These are phyloP conservation scores for Bothrops jararaca DNA, from an alignment of 2,113 vertebrate species.

Conservation along the genomic window DNA sequence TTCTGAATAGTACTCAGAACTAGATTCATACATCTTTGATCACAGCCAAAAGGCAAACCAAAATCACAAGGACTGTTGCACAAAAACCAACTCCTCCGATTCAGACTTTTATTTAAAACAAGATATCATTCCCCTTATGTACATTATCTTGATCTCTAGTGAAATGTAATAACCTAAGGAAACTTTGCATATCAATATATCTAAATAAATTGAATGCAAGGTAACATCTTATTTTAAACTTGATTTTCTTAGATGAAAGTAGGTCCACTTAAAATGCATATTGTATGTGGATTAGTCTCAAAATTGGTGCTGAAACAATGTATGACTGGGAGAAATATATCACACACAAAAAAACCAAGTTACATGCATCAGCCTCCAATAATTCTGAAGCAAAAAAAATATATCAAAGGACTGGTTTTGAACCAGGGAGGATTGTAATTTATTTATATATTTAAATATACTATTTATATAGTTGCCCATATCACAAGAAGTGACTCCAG, in stretches of 20 bases:
- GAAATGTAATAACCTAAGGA: background rate
- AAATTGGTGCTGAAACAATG: background rate
- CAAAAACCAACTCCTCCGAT: background rate
- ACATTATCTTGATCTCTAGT: background rate
- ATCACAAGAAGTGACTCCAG: background rate
- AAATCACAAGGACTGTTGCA: background rate
- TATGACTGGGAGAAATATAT: background rate
- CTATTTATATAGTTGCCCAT: background rate
- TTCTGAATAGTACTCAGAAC: background rate
- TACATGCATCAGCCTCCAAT: background rate
- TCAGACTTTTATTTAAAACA: background rate
- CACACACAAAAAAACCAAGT: background rate
- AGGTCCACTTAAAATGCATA: background rate
- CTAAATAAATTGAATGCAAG: background rate
- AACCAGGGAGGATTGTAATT: background rate
- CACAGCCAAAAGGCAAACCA: background rate
- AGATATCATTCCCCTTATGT: background rate
- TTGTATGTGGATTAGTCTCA: background rate
- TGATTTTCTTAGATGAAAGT: background rate
- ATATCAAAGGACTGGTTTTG: background rate
- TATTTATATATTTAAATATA: background rate
- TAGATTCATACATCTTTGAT: background rate
- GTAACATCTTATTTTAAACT: background rate
- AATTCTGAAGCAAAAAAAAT: background rate
- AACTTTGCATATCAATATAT: no score